Evolutionary conservation across 2,113 vertebrate species (phyloP), one percentile per base, ranked within the genome.

Genomic region (Proteles cristata): DNA sequence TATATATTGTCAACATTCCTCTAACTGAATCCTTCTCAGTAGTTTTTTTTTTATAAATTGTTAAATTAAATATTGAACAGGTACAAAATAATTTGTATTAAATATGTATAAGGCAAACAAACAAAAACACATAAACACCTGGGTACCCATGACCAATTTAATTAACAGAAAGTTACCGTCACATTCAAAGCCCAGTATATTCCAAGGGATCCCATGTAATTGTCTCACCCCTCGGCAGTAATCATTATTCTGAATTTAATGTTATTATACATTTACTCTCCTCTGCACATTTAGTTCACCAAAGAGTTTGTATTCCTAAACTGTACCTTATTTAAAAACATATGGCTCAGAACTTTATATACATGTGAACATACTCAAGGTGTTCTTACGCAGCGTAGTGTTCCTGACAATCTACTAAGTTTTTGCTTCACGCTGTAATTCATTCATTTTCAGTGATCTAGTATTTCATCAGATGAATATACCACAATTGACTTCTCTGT

Each of bases 21-120:
- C 63, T 63, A 89, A 76, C 17, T 71, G 35, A 61, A 83, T 48
- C 50, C 61, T 71, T 80, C 39, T 63, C 14, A 61, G 14, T 9
- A 58, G 6, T 63, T 85, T 90, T 90, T 80, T 68, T 8, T 88
- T 85, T 89, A n/a, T 11, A 89, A 53, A 80, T 4, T 23, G 4
- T 83, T 35, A 68, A 80, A 63, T 65, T 96, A 90, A 96, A 92
- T 48, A 77, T 61, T 79, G 39, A 92, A 61, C 8, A 61, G 8
- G 48, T 77, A 53, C 26, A 83, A 90, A 80, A 77, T 90, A 50
- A 69, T 92, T 85, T 87, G 48, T 61, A 82, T 82, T 74, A 90
- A 93, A 80, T 63, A 83, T 88, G 4, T 19, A 92, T 39, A 84
- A 93, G 31, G 55, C 90, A 71, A 61, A 74, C 48, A 82, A 61